Evolutionary conservation across 2,888 invertebrate species (phyloP).

Genomic region (Macrophya alboannulata): DNA sequence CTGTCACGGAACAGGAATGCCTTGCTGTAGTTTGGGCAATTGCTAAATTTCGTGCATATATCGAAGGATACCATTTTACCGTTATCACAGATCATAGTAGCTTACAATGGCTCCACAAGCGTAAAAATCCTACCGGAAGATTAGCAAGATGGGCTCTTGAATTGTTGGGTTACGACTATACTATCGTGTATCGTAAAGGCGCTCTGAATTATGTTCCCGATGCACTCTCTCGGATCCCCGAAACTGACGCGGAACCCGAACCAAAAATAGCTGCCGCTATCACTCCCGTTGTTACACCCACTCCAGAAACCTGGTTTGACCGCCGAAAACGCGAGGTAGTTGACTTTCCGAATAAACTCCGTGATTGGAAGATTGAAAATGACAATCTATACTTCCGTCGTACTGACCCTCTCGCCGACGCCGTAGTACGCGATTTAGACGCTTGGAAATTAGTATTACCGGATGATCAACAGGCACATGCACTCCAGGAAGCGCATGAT

Average conservation of each 20-base stretch:
- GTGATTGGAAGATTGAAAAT: constrained; percentile 53
- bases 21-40: too few species aligned
- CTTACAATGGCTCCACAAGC: constrained; percentile 31
- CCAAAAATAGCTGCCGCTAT: background rate
- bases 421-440: constrained; percentile 56
- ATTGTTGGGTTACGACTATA: constrained; percentile 60
- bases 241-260: background rate
- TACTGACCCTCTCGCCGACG: constrained; percentile 46
- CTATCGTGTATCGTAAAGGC: constrained; percentile 55
- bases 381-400: constrained; percentile 49
- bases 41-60: too few species aligned
- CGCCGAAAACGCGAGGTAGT: background rate
- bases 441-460: constrained; percentile 63
- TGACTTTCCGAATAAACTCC: background rate
- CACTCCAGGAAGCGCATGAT: constrained; percentile 63
- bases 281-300: background rate
- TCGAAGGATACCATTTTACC: too few species aligned
- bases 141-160: constrained; percentile 65
- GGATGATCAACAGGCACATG: background rate
- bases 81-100: too few species aligned
- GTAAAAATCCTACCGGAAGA: constrained; percentile 64
- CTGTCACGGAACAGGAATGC: constrained; percentile 22
- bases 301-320: constrained; percentile 49
- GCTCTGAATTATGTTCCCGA: constrained; percentile 58
- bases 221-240: constrained; percentile 53